Percentiles rank a stretch among this genome's conserved stretches.
These are phyloP conservation scores for Hippolais icterina DNA, from an alignment of 2,113 vertebrate genomes.

Conservation along the genomic window DNA sequence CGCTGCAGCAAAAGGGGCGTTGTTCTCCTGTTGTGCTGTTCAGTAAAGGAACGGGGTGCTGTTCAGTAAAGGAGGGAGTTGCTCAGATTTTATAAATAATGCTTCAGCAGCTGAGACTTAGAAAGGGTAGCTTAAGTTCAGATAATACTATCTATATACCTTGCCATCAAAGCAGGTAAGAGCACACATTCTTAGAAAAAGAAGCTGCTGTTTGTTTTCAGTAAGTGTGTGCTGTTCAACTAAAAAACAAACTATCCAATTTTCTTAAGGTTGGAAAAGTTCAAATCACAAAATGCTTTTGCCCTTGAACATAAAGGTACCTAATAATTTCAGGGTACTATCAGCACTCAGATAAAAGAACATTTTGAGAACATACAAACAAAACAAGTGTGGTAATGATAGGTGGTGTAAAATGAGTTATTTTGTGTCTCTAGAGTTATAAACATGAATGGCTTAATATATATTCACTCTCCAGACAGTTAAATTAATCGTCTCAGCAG, in stretches of 20 bases:
- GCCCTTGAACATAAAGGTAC: not conserved
- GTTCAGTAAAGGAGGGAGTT: not conserved
- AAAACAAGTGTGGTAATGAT: not conserved
- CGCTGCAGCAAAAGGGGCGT: fast-evolving
- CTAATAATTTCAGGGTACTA: not conserved
- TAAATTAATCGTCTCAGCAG: constrained; percentile 52
- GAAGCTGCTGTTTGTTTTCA: not conserved
- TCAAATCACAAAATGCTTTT: not conserved
- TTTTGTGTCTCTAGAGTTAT: constrained; percentile 25
- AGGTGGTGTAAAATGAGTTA: constrained; percentile 29
- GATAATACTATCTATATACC: not conserved
- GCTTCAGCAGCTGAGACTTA: not conserved
- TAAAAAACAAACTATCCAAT: not conserved
- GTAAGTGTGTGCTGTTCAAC: not conserved
- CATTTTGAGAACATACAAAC: not conserved
- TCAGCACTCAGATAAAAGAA: not conserved
- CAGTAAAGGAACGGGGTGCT: no score
- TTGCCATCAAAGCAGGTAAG: not conserved
- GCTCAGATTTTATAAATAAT: not conserved
- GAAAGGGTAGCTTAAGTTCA: not conserved
- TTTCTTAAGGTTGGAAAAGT: not conserved
- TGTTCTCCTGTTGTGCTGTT: not conserved
- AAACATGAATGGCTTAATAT: constrained; percentile 38
- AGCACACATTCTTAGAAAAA: not conserved
- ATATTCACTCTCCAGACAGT: constrained; percentile 9